Conservation (phyloP, 2,113 vertebrate species). For the Madoqua kirkii region DNA sequence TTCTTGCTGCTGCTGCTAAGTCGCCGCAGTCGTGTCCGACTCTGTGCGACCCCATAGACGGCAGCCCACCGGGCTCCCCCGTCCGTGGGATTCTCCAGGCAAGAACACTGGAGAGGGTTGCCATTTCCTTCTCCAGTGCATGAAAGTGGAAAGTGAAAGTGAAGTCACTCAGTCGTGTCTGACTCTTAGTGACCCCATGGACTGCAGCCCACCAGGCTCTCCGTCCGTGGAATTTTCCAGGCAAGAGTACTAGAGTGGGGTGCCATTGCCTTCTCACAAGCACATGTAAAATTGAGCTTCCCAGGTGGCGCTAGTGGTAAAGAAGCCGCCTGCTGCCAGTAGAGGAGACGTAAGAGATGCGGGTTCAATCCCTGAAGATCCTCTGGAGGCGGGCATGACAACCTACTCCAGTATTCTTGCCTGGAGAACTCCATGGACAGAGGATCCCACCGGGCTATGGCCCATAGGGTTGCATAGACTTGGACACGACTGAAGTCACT, state of each 20-base stretch:
- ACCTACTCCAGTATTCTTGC: not conserved
- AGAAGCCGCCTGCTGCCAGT: fast-evolving
- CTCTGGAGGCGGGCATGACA: not conserved
- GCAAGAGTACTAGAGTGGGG: not conserved
- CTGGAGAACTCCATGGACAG: not conserved
- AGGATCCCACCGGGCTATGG: not conserved
- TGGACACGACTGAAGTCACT: not conserved
- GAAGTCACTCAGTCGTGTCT: not conserved
- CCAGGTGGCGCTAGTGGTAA: not conserved
- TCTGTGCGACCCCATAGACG: fast-evolving
- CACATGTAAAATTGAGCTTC: not conserved
- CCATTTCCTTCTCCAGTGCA: not conserved
- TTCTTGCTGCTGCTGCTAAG: not conserved
- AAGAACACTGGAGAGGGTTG: not conserved
- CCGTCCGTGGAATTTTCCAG: not conserved
- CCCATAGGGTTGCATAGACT: not conserved
- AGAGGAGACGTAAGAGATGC: not conserved
- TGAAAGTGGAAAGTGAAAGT: not conserved
- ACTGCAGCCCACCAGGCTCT: not conserved
- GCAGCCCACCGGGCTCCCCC: not conserved
- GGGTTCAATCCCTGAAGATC: not conserved
- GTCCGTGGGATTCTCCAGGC: not conserved
- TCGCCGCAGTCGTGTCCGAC: fast-evolving
- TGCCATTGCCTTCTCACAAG: not conserved
- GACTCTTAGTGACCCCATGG: not conserved